Evolutionary conservation across 2,113 vertebrate species (phyloP).

Genomic region (Struthidea cinerea): DNA sequence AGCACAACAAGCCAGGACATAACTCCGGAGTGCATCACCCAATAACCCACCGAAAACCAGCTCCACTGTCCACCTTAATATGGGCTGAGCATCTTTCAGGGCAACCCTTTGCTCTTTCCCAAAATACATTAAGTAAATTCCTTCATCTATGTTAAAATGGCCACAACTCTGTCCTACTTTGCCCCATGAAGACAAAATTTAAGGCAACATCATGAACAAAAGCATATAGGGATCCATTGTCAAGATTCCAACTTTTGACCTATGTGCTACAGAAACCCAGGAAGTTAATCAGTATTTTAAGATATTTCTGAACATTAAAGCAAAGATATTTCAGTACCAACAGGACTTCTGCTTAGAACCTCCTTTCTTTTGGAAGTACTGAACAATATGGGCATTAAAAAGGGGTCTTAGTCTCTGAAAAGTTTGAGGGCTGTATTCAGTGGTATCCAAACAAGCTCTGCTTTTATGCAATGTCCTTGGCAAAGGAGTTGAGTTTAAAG

Average conservation of each 20-base stretch:
- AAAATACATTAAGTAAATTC: background rate
- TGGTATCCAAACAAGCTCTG: constrained; percentile 21
- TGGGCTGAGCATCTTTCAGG: background rate
- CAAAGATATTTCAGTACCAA: background rate
- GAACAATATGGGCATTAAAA: constrained; percentile 6
- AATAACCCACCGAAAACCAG: background rate
- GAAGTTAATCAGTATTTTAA: background rate
- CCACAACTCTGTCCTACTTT: background rate
- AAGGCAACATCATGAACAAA: background rate
- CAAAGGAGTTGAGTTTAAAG: constrained; percentile 11
- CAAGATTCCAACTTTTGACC: background rate
- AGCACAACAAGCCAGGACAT: background rate
- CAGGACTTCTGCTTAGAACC: background rate
- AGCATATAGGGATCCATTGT: background rate
- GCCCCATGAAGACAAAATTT: background rate
- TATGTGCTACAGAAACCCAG: background rate
- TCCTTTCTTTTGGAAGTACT: background rate
- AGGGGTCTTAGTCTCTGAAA: background rate
- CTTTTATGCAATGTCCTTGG: constrained; percentile 48
- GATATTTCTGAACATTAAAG: background rate
- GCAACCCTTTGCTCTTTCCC: background rate
- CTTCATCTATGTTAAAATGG: background rate
- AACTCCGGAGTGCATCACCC: background rate
- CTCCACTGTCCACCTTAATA: background rate
- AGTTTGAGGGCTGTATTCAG: background rate